These are phyloP conservation scores for Vireo griseus DNA, from an alignment of 2,797 vertebrate species.

Conservation along the genomic window DNA sequence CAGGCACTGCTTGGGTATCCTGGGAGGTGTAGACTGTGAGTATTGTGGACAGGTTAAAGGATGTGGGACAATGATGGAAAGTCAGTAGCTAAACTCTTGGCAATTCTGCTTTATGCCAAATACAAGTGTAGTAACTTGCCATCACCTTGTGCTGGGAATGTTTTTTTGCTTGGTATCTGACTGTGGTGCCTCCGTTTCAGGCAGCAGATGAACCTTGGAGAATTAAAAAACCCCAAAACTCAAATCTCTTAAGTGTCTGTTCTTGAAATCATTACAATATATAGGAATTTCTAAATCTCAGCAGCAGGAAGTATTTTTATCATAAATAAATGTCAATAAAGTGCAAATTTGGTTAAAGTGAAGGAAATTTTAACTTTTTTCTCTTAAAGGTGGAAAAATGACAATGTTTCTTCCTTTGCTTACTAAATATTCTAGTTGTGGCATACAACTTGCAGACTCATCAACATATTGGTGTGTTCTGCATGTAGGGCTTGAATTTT, in stretches of 20 bases:
- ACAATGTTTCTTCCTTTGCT: neutral
- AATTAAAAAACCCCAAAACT: rapidly evolving
- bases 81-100: neutral
- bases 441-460: rapidly evolving
- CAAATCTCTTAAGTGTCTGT: neutral
- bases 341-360: neutral
- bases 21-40: neutral
- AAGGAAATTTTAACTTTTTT: neutral
- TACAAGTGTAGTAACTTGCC: neutral
- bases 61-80: neutral
- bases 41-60: neutral
- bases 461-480: neutral
- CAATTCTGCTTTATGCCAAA: neutral
- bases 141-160: neutral
- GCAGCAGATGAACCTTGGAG: neutral
- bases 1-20: neutral
- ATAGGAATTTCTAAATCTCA: neutral
- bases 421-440: neutral
- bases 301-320: neutral
- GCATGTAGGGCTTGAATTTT: neutral
- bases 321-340: neutral
- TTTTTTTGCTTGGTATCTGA: neutral
- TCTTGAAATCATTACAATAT: neutral
- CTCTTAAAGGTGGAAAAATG: neutral
- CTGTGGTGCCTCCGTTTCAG: neutral